Evolutionary conservation across 2,888 invertebrate genomes (phyloP), one percentile per base, ranked within the genome.

Genomic region (Tinea semifulvella): DNA sequence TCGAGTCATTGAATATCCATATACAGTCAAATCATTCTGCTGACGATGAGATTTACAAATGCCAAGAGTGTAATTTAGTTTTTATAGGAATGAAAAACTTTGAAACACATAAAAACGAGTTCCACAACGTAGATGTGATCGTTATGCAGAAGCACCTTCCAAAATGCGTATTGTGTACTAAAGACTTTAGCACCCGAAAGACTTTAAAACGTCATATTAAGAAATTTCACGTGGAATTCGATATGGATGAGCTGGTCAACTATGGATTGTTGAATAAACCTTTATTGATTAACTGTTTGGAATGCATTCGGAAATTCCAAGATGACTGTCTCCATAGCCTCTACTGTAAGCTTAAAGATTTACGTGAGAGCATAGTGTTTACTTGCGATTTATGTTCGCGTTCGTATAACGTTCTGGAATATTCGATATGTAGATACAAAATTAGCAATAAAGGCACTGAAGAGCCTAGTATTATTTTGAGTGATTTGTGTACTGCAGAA

Each of bases 121-220:
- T 55, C 3, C 68, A 68, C 42, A 60, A 59, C 0, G 26, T 60
- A 3, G 48, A 58, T 0, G 49, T 52, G 3, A 54, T 48, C 2
- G 42, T 56, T 0, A 62, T 57, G 16, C 60, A 62, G 20, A 71
- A 69, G 35, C 36, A 53, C 0, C 19, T 65, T 1, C 76, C 76
- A 0, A 51, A 66, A 2, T 77, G 76, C 28, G 61, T 74, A 2
- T 53, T 76, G 0, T 77, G 76, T 17, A 63, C 61, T 46, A 77
- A 76, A 47, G 69, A 76, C 38, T 77, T 77, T n/a, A 74, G 76
- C 40, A 65, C 74, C 0, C 51, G 67, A 0, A 76, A 76, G 48
- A 74, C 76, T 0, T 27, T 77, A 6, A 72, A 68, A 38, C 56
- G 75, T 0, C 76, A 77, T 35, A 71, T 76, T 0, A 72, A 69